Conservation (phyloP, 1,140 invertebrate genomes). For the Cataglyphis hispanica region DNA sequence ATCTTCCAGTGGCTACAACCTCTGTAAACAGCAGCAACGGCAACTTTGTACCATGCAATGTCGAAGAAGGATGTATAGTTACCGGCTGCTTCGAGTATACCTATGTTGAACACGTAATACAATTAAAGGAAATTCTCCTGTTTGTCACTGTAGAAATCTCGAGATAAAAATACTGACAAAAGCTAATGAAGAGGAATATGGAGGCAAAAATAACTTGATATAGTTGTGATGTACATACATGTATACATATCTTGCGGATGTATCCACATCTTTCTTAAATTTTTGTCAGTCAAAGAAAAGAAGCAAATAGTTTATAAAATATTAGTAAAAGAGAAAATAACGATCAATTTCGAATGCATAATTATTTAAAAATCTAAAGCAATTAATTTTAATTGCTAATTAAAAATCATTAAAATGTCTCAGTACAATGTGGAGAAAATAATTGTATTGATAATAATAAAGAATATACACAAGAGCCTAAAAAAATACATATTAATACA, state of each 20-base stretch:
- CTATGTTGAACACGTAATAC: conserved; percentile 75
- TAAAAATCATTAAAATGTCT: neutral
- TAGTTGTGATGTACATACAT: neutral
- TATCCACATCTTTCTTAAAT: neutral
- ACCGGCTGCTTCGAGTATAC: conserved; percentile 89
- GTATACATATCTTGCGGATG: neutral
- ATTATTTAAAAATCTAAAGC: too few species aligned
- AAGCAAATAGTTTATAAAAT: neutral
- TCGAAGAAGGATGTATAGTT: conserved; percentile 94
- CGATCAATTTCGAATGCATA: neutral
- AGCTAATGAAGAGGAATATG: neutral
- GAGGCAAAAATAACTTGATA: neutral
- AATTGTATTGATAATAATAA: too few species aligned
- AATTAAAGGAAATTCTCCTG: conserved; percentile 62
- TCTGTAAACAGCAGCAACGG: conserved; percentile 95
- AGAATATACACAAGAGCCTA: neutral
- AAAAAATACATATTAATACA: neutral
- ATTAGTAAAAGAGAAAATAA: neutral
- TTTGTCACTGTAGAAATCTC: conserved; percentile 21
- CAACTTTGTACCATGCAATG: conserved; percentile 91
- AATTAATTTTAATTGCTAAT: neutral
- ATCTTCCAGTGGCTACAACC: conserved; percentile 94
- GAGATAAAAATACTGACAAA: neutral
- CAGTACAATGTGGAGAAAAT: neutral
- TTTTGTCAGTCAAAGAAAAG: neutral